Evolutionary conservation across 2,888 invertebrate species (phyloP).

Genomic region (Lepetodrilus schrolli): DNA sequence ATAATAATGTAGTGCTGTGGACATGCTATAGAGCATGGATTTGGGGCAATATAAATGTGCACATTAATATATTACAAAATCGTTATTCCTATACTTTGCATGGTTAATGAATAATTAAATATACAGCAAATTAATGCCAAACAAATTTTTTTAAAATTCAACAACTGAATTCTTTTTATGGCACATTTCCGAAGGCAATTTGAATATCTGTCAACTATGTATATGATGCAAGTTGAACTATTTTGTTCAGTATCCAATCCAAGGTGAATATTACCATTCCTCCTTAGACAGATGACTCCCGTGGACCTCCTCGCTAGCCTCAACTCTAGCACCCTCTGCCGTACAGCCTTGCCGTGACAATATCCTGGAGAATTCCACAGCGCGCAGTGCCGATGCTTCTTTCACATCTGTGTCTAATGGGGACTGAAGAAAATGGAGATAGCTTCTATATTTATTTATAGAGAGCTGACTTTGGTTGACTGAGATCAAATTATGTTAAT

Average conservation of each 20-base stretch:
- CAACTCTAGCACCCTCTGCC: background rate
- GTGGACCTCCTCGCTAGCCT: conserved; percentile 62
- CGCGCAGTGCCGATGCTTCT: conserved; percentile 61
- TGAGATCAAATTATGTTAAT: background rate
- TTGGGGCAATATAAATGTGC: too few species aligned
- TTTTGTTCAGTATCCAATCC: background rate
- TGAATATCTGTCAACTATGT: background rate
- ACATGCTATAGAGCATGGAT: too few species aligned
- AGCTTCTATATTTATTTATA: too few species aligned
- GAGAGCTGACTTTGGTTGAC: too few species aligned
- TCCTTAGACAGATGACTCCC: conserved; percentile 50
- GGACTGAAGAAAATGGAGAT: conserved; percentile 54
- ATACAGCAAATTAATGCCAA: too few species aligned
- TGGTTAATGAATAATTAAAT: too few species aligned
- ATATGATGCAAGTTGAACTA: background rate
- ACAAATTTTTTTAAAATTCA: too few species aligned
- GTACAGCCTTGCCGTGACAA: conserved; percentile 41
- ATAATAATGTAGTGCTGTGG: too few species aligned
- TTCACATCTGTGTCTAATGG: conserved; percentile 64
- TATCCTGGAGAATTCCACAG: conserved; percentile 59
- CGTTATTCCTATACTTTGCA: too few species aligned
- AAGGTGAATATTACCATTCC: background rate
- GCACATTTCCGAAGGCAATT: too few species aligned
- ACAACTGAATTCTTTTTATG: too few species aligned
- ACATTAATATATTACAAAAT: too few species aligned